Evolutionary conservation across 2,113 vertebrate species (phyloP), one percentile per base, ranked within the genome.

Genomic region (Syngnathus floridae): DNA sequence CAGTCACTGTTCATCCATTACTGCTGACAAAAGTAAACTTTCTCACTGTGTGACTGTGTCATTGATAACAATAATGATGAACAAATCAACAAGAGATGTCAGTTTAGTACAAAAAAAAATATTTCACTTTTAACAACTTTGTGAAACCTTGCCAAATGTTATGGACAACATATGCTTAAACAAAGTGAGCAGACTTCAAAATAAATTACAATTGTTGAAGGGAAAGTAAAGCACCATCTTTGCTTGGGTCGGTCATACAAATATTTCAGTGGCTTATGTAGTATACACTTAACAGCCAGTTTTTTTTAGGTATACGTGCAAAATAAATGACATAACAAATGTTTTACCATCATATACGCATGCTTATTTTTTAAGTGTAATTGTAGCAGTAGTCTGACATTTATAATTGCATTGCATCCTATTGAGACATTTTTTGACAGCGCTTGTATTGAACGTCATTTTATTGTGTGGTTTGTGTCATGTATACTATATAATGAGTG

Each of bases 1-100:
- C 84, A 82, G 86, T 76, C 75, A 66, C 76, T 79, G 62, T 51
- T 69, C 57, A 52, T 19, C 10, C 36, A 48, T 75, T 7, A 36
- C 55, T 19, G 31, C 26, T 57, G 5, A 17, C 26, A 17, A 36
- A 36, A 0, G 19, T 31, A 17, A 35, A 57, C 12, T 9, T 54
- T 54, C 51, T 54, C 21, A 26, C 21, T n/a, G 2, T 21, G 6
- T 16, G 14, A 14, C 13, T 51, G 19, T 7, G n/a, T 51, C 16
- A 2, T 21, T 8, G 1, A 21, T 21, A 51, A 19, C 19, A 51
- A 21, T 51, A 21, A 21, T 10, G 48, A 4, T 12, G 21, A 13
- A 5, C 51, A 54, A n/a, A 51, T 13, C 3, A 51, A 51, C n/a
- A 54, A 54, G 10, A 54, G 13, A 26, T 5, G 22, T 5, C 4